These are phyloP conservation scores for Condylura cristata DNA, from an alignment of 2,113 vertebrate species.

Conservation along the genomic window DNA sequence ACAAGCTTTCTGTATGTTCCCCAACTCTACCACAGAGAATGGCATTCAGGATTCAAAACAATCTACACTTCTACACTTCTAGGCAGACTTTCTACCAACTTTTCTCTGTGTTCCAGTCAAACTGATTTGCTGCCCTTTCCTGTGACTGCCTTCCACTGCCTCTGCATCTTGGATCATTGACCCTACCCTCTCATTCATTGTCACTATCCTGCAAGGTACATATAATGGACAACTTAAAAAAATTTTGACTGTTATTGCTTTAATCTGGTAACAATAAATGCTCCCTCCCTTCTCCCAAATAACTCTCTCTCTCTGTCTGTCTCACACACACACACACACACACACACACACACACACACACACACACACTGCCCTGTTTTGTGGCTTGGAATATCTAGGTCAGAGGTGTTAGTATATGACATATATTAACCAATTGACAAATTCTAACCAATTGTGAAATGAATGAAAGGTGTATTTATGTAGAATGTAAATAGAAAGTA, in stretches of 20 bases:
- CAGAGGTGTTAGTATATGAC: neutral
- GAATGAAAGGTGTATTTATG: constrained; percentile 24
- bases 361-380: neutral
- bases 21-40: neutral
- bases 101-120: neutral
- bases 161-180: neutral
- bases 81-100: neutral
- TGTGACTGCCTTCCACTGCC: neutral
- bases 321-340: neutral
- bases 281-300: neutral
- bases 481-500: constrained; percentile 29
- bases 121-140: neutral
- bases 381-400: neutral
- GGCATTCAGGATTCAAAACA: neutral
- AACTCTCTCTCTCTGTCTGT: neutral
- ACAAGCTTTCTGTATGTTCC: neutral
- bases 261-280: too few species aligned
- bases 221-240: neutral
- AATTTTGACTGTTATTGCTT: neutral
- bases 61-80: neutral
- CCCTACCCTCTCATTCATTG: neutral
- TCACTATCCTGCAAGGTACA: neutral
- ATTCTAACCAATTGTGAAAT: constrained; percentile 23
- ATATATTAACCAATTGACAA: too few species aligned
- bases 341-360: neutral